Conservation (phyloP, 2,888 invertebrate species). For the Agrochola lota region DNA sequence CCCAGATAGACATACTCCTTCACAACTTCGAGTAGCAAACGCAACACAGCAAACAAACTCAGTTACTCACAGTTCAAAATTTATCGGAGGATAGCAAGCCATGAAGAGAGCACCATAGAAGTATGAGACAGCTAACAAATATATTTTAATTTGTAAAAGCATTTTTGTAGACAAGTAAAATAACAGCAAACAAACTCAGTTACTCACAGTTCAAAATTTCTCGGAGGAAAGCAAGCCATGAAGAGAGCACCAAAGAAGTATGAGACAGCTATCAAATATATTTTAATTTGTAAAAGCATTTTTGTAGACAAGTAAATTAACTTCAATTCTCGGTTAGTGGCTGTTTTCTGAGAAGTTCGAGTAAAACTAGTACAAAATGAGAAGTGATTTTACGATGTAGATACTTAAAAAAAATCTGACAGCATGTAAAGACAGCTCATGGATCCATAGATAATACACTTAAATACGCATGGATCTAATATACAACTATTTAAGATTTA, state of each 20-base stretch:
- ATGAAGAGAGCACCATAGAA: too few species aligned
- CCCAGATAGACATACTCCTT: too few species aligned
- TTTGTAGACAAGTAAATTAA: constrained; percentile 45
- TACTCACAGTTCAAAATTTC: constrained; percentile 84
- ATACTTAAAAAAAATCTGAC: constrained; percentile 36
- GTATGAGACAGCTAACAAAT: too few species aligned
- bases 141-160: too few species aligned
- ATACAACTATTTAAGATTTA: too few species aligned
- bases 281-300: constrained; percentile 86
- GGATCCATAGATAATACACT: too few species aligned
- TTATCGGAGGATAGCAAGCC: too few species aligned
- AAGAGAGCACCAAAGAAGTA: constrained; percentile 83
- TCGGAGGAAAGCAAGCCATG: constrained; percentile 84
- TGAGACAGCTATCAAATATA: constrained; percentile 79
- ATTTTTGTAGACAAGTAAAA: too few species aligned
- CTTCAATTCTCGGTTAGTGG: neutral
- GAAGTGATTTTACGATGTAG: neutral
- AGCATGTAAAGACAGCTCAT: constrained; percentile 4
- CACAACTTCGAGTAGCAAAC: too few species aligned
- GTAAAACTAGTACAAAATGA: constrained; percentile 46
- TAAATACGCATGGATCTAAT: too few species aligned
- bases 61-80: too few species aligned
- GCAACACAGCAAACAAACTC: too few species aligned
- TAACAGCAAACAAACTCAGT: neutral
- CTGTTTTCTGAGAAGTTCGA: constrained; percentile 17